Evolutionary conservation across 2,797 vertebrate species (phyloP), one percentile per base, ranked within the genome.

Genomic region (Tragelaphus eurycerus): DNA sequence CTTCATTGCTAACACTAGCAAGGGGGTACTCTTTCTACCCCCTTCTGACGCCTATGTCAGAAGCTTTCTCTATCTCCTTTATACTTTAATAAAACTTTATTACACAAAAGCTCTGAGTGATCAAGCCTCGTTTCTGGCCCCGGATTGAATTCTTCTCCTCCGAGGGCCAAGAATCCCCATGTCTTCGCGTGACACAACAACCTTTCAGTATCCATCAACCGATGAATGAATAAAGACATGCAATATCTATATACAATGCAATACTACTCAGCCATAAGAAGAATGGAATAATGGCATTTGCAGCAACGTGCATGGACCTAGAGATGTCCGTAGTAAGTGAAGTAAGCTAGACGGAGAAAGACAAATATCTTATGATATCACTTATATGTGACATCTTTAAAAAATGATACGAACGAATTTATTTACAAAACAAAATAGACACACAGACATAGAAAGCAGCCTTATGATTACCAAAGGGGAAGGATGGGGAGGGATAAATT

Each of bases 251-350:
- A 6, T 19, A 12, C 29, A 31, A 3, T 3, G 46, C 27, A 31
- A 19, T 2, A 12, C 46, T 6, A 19, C 15, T 50, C 46, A 8
- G 76, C 46, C 48, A 12, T 31, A 9, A n/a, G 50, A 31, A 31
- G 16, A 31, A 50, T 12, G 46, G 3, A 52, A 19, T 31, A 2
- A 7, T 6, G 46, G 27, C 76, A 50, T 50, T 12, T 12, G 16
- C 17, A 50, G 76, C 27, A 6, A 12, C 5, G 16, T 31, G 29
- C 16, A 21, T 31, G 76, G 76, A 19, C 76, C 3, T 7, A 4
- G 76, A 19, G 16, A 7, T 1, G 9, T 1, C 19, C 46, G 12
- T 7, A n/a, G 1, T 7, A 12, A 12, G 29, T 3, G 46, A 50
- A 31, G 76, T n/a, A 1, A 50, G 48, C 29, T 48, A 50, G 46